Percentiles rank a stretch among this genome's conserved stretches.
These are phyloP conservation scores for Ianthella basta DNA, from an alignment of 37 sponge, comb jelly and placozoan species.

Conservation along the genomic window DNA sequence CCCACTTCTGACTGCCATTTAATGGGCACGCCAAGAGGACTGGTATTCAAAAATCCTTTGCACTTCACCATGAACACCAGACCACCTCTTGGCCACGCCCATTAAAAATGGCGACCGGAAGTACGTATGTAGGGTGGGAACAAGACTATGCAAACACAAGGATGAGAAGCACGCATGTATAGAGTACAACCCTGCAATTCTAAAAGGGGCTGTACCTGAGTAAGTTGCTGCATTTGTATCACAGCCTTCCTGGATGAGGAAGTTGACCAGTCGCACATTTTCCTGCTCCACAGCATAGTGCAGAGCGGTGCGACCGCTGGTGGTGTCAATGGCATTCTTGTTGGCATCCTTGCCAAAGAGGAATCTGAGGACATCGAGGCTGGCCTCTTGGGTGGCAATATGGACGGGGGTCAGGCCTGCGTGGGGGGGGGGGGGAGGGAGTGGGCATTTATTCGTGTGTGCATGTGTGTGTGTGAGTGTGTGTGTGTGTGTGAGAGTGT, in stretches of 20 bases:
- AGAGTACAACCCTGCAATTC: no score
- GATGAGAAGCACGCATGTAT: no score
- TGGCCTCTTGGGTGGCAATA: slow-evolving; percentile 71
- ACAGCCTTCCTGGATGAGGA: slow-evolving; percentile 66
- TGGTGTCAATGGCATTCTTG: slow-evolving; percentile 52
- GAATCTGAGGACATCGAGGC: slow-evolving; percentile 75
- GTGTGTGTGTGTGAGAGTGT: no score
- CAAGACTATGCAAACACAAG: no score
- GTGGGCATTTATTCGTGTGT: neutral
- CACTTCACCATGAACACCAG: no score
- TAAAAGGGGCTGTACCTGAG: slow-evolving; percentile 46
- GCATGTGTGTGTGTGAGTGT: no score
- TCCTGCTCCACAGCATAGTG: slow-evolving; percentile 90
- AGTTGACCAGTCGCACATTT: slow-evolving; percentile 73
- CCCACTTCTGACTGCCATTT: no score
- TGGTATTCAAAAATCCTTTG: no score
- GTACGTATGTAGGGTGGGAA: no score
- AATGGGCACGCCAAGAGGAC: no score
- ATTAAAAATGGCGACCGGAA: no score
- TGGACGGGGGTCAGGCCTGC: slow-evolving; percentile 77
- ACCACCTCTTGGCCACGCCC: no score
- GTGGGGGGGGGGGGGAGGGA: neutral
- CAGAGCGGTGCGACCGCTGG: slow-evolving; percentile 80
- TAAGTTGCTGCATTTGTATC: slow-evolving; percentile 78
- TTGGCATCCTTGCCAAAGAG: slow-evolving; percentile 80